Percentiles rank a stretch among this genome's conserved stretches.
phyloP scores from a whole-genome alignment of 2,113 vertebrate species.

The Eublepharis macularius region DNA sequence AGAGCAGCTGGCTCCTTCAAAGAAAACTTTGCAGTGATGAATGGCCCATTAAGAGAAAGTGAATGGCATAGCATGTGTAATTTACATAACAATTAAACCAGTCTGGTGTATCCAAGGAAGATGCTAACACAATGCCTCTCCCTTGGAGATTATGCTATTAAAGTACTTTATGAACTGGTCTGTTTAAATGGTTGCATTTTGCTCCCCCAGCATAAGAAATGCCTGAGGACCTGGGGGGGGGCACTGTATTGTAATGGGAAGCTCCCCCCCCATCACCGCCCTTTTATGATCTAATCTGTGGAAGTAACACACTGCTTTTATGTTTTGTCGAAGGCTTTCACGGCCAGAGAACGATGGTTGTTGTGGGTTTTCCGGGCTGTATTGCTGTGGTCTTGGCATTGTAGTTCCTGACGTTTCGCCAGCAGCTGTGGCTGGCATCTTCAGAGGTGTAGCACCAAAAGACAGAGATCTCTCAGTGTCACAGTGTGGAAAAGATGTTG shows the following conservation, averaged over 20 bases:
- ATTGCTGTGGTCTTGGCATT: too few species aligned
- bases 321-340: too few species aligned
- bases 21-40: constrained; percentile 49
- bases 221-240: background rate
- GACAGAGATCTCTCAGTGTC: too few species aligned
- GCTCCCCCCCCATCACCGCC: background rate
- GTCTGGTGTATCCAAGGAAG: constrained; percentile 47
- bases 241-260: background rate
- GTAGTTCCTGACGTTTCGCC: too few species aligned
- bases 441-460: too few species aligned
- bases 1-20: constrained; percentile 44
- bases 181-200: constrained; percentile 43
- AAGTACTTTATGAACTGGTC: constrained; percentile 60
- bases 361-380: too few species aligned
- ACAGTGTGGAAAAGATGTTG: too few species aligned
- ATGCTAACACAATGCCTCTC: constrained; percentile 48
- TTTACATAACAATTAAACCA: constrained; percentile 67
- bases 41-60: constrained; percentile 56
- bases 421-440: too few species aligned
- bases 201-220: background rate
- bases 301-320: too few species aligned
- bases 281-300: too few species aligned
- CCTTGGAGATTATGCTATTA: constrained; percentile 33
- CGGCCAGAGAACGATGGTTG: too few species aligned
- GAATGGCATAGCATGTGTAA: constrained; percentile 40